Evolutionary conservation across 2,113 vertebrate genomes (phyloP).

Genomic region (Oncorhynchus masou): DNA sequence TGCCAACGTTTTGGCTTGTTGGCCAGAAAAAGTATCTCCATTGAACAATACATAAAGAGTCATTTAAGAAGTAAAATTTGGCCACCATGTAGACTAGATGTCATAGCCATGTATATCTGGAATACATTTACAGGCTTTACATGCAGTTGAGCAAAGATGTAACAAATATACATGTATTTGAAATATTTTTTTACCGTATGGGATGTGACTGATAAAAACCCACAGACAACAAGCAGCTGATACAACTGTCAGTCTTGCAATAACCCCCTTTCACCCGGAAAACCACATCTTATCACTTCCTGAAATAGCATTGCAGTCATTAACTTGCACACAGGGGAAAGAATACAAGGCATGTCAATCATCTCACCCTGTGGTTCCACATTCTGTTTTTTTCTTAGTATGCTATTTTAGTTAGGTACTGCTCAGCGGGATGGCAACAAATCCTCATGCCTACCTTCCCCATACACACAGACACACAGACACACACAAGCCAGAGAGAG

Average conservation of each 20-base stretch:
- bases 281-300: slow-evolving; percentile 42
- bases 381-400: not conserved
- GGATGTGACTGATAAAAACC: slow-evolving; percentile 11
- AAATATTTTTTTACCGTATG: no score
- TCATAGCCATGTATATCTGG: no score
- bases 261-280: slow-evolving; percentile 23
- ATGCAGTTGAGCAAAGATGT: no score
- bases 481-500: not conserved
- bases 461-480: slow-evolving; percentile 8
- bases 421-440: slow-evolving; percentile 40
- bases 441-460: slow-evolving; percentile 5
- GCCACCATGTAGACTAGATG: no score
- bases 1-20: no score
- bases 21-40: no score
- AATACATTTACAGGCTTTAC: no score
- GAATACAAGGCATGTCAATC: not conserved
- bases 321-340: not conserved
- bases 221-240: not conserved
- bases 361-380: not conserved
- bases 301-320: not conserved
- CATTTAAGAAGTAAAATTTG: no score
- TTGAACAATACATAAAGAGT: no score
- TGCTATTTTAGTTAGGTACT: slow-evolving; percentile 11
- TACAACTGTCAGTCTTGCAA: not conserved
- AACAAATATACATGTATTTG: no score